Base-by-base conservation (phyloP, 2,888 invertebrate genomes). In the Cantharis rufa region DNA sequence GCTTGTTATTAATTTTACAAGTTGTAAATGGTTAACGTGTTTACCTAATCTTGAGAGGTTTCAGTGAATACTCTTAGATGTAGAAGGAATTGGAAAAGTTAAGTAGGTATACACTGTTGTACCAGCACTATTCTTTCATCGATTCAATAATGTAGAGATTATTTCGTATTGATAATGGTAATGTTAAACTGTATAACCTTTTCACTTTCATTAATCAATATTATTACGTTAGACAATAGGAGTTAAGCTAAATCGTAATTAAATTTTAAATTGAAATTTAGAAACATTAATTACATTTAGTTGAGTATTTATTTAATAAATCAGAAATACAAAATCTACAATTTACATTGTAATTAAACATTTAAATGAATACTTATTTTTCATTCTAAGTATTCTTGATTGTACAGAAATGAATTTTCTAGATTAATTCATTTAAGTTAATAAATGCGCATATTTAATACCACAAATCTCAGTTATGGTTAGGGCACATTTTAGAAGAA, bases 311-410 rank as follows among this genome's bases (percentile, higher is more conserved):
- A 16, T 69, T 69, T 15, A 62, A 71, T 71, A 15, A 71, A 64
- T 71, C 28, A 64, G 32, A 62, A 28, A 32, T 64, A 71, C 64
- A 15, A 16, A 15, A 16, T 11, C 32, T 64, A 18, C 27, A 71
- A 70, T 74, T 74, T 74, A 74, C 64, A 70, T 70, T 74, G 70
- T 74, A 64, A 74, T 74, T 74, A 74, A 70, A 74, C 70, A 74
- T 70, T 70, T 64, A 74, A 70, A 74, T 70, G 70, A 74, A 70
- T 74, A 48, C 48, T 48, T 48, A 48, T 48, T 48, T 48, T 48
- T 48, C 48, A 48, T 48, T 48, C 48, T 48, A 48, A 32, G 7
- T 48, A 48, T 48, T 48, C 48, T 48, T 48, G 48, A 48, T 18
- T 66, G 64, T 66, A 66, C 64, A 18, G 64, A 63, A 71, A 71